phyloP scores from a whole-genome alignment of 2,113 vertebrate genomes.

The Aptenodytes patagonicus region DNA sequence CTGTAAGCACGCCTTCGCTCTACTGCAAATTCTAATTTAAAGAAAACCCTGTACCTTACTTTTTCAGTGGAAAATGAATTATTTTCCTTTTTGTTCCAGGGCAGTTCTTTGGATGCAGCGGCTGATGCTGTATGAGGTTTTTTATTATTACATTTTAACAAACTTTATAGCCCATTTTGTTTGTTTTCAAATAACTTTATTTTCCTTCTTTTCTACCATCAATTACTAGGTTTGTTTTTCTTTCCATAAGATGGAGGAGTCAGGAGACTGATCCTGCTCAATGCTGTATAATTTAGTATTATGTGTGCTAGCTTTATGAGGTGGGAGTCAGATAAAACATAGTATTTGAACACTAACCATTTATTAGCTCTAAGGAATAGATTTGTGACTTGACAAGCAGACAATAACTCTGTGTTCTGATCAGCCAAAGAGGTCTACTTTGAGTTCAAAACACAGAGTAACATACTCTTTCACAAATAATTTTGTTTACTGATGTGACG shows the following conservation, averaged over 20 bases:
- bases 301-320: conserved; percentile 66
- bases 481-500: conserved; percentile 75
- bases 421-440: conserved; percentile 67
- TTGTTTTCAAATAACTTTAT: conserved; percentile 78
- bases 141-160: conserved; percentile 75
- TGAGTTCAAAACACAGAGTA: conserved; percentile 51
- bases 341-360: conserved; percentile 70
- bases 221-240: conserved; percentile 65
- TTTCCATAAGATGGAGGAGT: conserved; percentile 43
- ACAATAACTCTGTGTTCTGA: conserved; percentile 76
- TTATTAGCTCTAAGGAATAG: conserved; percentile 74
- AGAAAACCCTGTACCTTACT: not conserved
- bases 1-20: not conserved
- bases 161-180: conserved; percentile 81
- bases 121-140: conserved; percentile 2
- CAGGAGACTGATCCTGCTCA: conserved; percentile 66
- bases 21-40: conserved; percentile 19
- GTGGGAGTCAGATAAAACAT: conserved; percentile 70
- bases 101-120: conserved; percentile 2
- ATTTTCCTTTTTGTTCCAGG: conserved; percentile 40
- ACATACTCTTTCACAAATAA: conserved; percentile 66
- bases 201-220: conserved; percentile 69
- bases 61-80: conserved; percentile 50
- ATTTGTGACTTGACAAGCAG: conserved; percentile 73
- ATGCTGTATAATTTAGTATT: conserved; percentile 69